Evolutionary conservation across 2,797 vertebrate genomes (phyloP), one percentile per base, ranked within the genome.

Genomic region (Florisuga fusca): DNA sequence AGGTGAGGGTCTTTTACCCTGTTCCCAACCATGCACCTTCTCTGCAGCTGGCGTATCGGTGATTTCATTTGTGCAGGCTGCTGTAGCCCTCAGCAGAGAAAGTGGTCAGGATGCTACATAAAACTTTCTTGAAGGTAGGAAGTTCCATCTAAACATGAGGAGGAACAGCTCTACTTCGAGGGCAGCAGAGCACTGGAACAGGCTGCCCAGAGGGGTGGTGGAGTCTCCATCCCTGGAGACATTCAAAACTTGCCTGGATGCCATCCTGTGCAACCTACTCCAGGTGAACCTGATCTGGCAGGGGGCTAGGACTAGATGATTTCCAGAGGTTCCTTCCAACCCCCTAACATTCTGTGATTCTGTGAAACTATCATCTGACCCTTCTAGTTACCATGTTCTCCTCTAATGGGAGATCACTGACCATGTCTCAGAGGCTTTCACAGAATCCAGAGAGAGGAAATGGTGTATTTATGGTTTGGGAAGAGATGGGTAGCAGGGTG

Each of bases 41-140:
- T 25, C 41, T 38, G 53, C 41, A 55, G 51, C 22, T 0, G 1
- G 12, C 8, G 1, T 38, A 17, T 73, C 6, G 46, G 51, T 16
- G 29, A 34, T 78, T 53, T 50, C 62, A n/a, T 16, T 26, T 10
- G 9, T 23, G 15, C 23, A 36, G 29, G 46, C 57, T 82, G 38
- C 77, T 79, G 67, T 13, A 36, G 50, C 26, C 7, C 31, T 17
- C 2, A 0, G n/a, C n/a, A 46, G 19, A 55, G 25, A 34, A 6
- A 22, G 29, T 14, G 17, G 13, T 46, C 19, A 33, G 29, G 20
- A 36, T 0, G 3, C 38, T 54, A 9, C 0, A 0, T 15, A 33
- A 67, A 73, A 36, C 10, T 31, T 41, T 36, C 38, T 41, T 41
- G 38, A 41, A 41, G 6, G 13, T 41, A 41, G 38, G 38, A 41